These are phyloP conservation scores for Pionites leucogaster DNA, from an alignment of 2,113 vertebrate genomes.

Conservation along the genomic window DNA sequence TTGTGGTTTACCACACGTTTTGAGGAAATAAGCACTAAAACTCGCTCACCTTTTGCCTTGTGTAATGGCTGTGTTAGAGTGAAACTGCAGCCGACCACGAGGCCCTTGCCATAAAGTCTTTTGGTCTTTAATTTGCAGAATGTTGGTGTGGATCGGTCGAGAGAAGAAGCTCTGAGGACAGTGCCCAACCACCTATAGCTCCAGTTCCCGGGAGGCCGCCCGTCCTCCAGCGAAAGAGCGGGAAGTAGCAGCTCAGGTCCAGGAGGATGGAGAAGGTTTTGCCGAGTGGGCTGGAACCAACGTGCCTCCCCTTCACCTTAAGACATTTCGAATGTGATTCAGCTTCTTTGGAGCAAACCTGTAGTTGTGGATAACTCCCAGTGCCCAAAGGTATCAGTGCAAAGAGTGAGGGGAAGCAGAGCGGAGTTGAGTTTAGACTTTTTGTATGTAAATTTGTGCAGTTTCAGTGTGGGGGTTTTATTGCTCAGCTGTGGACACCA, in stretches of 20 bases:
- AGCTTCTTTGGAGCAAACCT: not conserved
- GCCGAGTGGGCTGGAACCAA: not conserved
- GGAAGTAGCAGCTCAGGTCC: slow-evolving; percentile 12
- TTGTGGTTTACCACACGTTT: not conserved
- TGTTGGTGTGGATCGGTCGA: slow-evolving; percentile 82
- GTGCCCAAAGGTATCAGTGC: not conserved
- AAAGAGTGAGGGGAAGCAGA: not conserved
- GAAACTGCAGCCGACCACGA: accelerated
- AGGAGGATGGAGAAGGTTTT: not conserved
- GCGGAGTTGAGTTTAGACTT: not conserved
- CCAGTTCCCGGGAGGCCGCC: not conserved
- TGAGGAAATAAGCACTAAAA: not conserved
- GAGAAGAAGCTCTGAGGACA: slow-evolving; percentile 85
- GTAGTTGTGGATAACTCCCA: not conserved
- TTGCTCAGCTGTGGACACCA: slow-evolving; percentile 31
- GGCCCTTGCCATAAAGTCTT: not conserved
- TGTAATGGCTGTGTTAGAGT: accelerated
- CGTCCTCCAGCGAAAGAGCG: not conserved
- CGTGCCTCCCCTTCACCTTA: not conserved
- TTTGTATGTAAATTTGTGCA: not conserved
- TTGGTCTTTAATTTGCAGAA: slow-evolving; percentile 76
- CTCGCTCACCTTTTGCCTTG: not conserved
- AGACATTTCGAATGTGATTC: slow-evolving; percentile 20
- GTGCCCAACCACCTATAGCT: slow-evolving; percentile 85
- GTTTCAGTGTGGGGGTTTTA: slow-evolving; percentile 20